Percentiles rank a stretch among this genome's conserved stretches.
These are phyloP conservation scores for Melanostoma scalare DNA, from an alignment of 2,888 invertebrate species.

Conservation along the genomic window DNA sequence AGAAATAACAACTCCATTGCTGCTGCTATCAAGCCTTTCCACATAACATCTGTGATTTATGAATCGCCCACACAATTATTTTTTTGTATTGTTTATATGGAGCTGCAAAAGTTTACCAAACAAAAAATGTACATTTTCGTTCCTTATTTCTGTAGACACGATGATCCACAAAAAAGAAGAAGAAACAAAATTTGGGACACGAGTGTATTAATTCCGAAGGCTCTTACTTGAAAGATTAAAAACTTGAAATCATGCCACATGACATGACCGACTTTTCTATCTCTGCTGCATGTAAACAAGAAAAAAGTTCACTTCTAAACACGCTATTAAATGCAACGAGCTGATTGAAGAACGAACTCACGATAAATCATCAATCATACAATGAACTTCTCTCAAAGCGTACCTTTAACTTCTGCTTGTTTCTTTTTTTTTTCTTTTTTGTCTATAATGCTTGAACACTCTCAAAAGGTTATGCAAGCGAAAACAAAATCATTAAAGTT, in stretches of 20 bases:
- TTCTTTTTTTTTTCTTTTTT: slow-evolving; percentile 2
- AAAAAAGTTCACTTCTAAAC: slow-evolving; percentile 4
- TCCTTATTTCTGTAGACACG: slow-evolving; percentile 23
- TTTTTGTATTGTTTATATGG: not conserved
- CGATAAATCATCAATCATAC: slow-evolving; percentile 50
- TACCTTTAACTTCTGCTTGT: not conserved
- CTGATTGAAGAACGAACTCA: slow-evolving; percentile 37
- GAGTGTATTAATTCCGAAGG: not conserved
- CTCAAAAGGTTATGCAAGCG: slow-evolving; percentile 16
- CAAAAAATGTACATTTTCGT: not conserved
- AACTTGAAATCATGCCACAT: slow-evolving; percentile 31
- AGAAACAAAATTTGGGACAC: not conserved
- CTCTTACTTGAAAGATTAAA: slow-evolving; percentile 26
- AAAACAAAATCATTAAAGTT: slow-evolving; percentile 42
- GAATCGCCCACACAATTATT: slow-evolving; percentile 32
- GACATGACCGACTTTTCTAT: slow-evolving; percentile 23
- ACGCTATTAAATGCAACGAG: slow-evolving; percentile 25
- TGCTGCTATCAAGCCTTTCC: slow-evolving; percentile 20
- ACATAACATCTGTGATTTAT: slow-evolving; percentile 35
- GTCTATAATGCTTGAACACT: not conserved
- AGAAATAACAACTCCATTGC: slow-evolving; percentile 11
- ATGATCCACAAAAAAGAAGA: slow-evolving; percentile 11
- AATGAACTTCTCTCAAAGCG: slow-evolving; percentile 8
- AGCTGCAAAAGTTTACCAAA: slow-evolving; percentile 3
- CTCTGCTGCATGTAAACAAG: not conserved